Evolutionary conservation across 2,797 vertebrate species (phyloP).

Genomic region (Myotis findleyi): DNA sequence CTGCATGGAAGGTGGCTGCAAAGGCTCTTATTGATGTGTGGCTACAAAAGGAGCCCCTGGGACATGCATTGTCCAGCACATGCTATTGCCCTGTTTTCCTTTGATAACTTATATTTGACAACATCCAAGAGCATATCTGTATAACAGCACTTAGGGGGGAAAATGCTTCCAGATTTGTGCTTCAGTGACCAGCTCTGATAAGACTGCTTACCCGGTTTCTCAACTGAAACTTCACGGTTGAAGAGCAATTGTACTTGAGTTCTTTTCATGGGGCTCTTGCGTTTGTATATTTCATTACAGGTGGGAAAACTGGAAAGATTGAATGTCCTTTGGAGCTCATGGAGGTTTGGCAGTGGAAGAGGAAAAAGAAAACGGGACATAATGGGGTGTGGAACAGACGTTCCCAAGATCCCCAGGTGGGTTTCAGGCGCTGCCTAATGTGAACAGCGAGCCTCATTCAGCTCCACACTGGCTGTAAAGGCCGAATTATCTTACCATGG

Average conservation of each 20-base stretch:
- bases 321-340: constrained; percentile 87
- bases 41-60: constrained; percentile 19
- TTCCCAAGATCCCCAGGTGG: constrained; percentile 93
- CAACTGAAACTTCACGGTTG: constrained; percentile 75
- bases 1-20: constrained; percentile 62
- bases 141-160: not conserved
- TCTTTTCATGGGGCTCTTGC: constrained; percentile 80
- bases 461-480: constrained; percentile 83
- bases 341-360: constrained; percentile 83
- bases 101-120: constrained; percentile 78
- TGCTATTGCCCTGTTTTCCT: constrained; percentile 74
- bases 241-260: constrained; percentile 77
- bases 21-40: constrained; percentile 66
- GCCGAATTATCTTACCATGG: constrained; percentile 86
- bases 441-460: constrained; percentile 88
- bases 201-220: constrained; percentile 51
- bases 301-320: constrained; percentile 89
- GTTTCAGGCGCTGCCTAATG: constrained; percentile 92
- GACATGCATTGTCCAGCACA: constrained; percentile 57
- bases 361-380: constrained; percentile 86
- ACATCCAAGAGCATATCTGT: constrained; percentile 71
- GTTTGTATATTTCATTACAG: constrained; percentile 90
- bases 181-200: constrained; percentile 56
- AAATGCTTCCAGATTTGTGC: constrained; percentile 72
- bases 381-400: constrained; percentile 86